Evolutionary conservation across 2,113 vertebrate genomes (phyloP).

Genomic region (Oophaga pumilio): DNA sequence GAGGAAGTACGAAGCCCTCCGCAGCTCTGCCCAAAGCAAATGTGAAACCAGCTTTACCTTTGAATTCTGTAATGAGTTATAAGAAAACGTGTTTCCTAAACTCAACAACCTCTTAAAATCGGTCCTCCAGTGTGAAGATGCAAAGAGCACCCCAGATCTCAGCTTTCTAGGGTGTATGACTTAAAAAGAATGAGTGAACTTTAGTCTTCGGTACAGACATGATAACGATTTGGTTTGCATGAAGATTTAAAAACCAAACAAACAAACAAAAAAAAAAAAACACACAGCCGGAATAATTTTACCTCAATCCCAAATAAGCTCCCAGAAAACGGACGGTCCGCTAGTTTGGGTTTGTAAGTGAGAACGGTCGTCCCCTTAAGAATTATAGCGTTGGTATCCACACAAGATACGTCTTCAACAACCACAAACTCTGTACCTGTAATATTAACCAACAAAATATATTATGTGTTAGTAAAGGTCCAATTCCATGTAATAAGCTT

Average conservation of each 20-base stretch:
- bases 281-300: slow-evolving; percentile 47
- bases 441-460: slow-evolving; percentile 23
- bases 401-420: slow-evolving; percentile 89
- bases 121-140: no score
- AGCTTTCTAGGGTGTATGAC: not conserved
- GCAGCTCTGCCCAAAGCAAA: no score
- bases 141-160: not conserved
- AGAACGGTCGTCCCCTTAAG: slow-evolving; percentile 97
- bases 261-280: not conserved
- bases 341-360: slow-evolving; percentile 91
- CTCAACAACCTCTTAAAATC: no score
- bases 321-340: slow-evolving; percentile 92
- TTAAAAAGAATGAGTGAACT: no score
- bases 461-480: not conserved
- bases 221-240: not conserved
- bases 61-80: no score
- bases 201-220: not conserved
- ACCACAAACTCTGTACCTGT: slow-evolving; percentile 98
- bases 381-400: slow-evolving; percentile 90
- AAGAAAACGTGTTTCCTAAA: no score
- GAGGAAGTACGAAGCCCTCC: no score
- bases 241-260: not conserved
- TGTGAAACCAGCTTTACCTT: no score
- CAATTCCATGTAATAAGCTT: no score
- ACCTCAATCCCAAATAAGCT: slow-evolving; percentile 95